A percentile compares a stretch with the other conserved stretches of the same genome.
phyloP scores from a whole-genome alignment of 2,113 vertebrate genomes.

The Anseranas semipalmata region DNA sequence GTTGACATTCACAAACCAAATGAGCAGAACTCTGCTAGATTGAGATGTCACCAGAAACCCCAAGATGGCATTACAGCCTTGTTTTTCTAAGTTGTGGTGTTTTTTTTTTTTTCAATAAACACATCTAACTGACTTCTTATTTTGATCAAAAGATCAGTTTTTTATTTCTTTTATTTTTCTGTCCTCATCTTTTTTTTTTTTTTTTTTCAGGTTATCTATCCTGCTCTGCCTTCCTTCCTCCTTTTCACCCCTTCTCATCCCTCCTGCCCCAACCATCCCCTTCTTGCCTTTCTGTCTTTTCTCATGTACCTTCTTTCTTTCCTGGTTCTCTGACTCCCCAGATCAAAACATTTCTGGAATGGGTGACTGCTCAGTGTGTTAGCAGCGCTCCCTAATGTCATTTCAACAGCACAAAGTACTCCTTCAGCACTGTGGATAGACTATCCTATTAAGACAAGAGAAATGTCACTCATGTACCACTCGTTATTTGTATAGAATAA shows the following conservation, averaged over 20 bases:
- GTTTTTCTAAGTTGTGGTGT: slow-evolving; percentile 48
- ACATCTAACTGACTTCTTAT: background rate
- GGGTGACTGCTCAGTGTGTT: background rate
- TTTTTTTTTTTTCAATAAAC: slow-evolving; percentile 30
- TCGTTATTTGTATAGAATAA: background rate
- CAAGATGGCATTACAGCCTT: slow-evolving; percentile 74
- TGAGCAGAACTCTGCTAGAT: slow-evolving; percentile 50
- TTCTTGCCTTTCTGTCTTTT: background rate
- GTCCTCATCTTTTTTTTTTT: background rate
- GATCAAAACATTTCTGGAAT: background rate
- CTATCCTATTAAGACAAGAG: background rate
- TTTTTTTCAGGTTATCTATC: background rate
- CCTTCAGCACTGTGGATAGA: background rate
- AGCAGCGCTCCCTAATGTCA: background rate
- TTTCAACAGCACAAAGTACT: background rate
- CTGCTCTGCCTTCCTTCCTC: background rate
- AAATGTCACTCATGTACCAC: background rate
- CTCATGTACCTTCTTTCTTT: background rate
- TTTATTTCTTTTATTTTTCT: background rate
- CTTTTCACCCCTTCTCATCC: background rate
- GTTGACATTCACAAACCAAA: slow-evolving; percentile 57
- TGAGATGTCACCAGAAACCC: slow-evolving; percentile 71
- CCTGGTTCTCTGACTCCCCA: background rate
- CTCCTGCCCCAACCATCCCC: background rate
- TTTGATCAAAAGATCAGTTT: background rate